A percentile compares a stretch with the other conserved stretches of the same genome.
Conservation (phyloP, 2,113 vertebrate genomes). For the Cynopterus brachyotis region DNA sequence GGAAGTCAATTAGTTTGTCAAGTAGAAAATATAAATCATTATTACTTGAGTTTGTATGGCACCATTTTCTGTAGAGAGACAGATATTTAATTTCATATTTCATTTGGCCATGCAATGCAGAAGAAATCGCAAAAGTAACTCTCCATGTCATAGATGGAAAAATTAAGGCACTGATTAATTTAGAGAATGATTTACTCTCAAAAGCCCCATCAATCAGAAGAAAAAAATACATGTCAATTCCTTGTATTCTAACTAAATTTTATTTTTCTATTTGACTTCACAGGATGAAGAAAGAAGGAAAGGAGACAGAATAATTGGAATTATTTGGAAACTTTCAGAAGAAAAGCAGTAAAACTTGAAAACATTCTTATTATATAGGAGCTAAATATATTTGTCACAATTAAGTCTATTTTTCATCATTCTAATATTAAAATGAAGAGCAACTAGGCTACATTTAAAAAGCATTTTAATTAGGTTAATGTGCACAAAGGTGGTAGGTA, state of each 20-base stretch:
- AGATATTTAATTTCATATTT: not conserved
- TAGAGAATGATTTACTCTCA: not conserved
- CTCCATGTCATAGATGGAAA: not conserved
- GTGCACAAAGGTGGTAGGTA: constrained; percentile 22
- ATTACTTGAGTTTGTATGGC: not conserved
- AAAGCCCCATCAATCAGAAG: not conserved
- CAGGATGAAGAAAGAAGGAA: not conserved
- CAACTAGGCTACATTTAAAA: not conserved
- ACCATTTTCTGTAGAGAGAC: not conserved
- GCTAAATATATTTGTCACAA: constrained; percentile 28
- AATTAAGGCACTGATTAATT: not conserved
- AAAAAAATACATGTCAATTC: not conserved
- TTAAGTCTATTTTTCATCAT: constrained; percentile 2
- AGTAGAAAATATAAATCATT: not conserved
- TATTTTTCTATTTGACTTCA: not conserved
- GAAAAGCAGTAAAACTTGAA: not conserved
- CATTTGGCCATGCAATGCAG: not conserved
- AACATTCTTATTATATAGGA: not conserved
- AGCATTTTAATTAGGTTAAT: constrained; percentile 54
- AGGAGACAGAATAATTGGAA: not conserved
- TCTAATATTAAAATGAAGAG: constrained; percentile 19
- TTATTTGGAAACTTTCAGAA: not conserved
- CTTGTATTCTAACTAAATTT: not conserved
- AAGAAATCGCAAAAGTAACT: not conserved
- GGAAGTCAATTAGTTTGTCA: not conserved